Evolutionary conservation across 2,888 invertebrate genomes (phyloP).

Genomic region (Spodoptera exigua): DNA sequence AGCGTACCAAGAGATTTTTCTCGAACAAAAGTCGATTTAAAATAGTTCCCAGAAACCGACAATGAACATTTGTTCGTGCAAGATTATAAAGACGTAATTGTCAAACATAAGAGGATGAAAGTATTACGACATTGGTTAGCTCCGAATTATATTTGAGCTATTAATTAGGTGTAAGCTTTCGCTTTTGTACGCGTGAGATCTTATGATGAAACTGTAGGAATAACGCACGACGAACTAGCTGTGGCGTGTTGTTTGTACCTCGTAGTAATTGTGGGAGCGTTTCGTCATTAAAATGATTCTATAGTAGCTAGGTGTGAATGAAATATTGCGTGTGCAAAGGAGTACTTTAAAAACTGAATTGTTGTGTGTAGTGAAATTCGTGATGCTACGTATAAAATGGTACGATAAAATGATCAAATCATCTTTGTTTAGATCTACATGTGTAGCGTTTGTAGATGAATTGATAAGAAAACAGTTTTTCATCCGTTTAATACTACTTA

Average conservation of each 20-base stretch:
- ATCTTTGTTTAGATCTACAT: too few species aligned
- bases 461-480: too few species aligned
- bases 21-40: conserved; percentile 58
- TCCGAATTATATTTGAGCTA: conserved; percentile 67
- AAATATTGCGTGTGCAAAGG: conserved; percentile 29
- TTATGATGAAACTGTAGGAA: conserved; percentile 60
- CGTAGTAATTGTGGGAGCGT: conserved; percentile 56
- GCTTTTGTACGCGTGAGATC: conserved; percentile 67
- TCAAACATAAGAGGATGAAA: conserved; percentile 69
- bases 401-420: too few species aligned
- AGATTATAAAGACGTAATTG: conserved; percentile 58
- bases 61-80: conserved; percentile 53
- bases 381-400: background rate
- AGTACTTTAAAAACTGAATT: background rate
- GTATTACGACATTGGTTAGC: conserved; percentile 76
- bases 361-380: background rate
- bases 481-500: too few species aligned
- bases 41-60: conserved; percentile 55
- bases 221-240: conserved; percentile 46
- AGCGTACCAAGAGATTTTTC: conserved; percentile 64
- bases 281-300: conserved; percentile 45
- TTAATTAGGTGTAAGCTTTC: conserved; percentile 75
- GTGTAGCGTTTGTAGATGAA: too few species aligned
- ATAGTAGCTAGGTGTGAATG: conserved; percentile 35
- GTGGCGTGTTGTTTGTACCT: conserved; percentile 39